Conservation (phyloP, 2,113 vertebrate species). For the Plecturocebus donacophilus region DNA sequence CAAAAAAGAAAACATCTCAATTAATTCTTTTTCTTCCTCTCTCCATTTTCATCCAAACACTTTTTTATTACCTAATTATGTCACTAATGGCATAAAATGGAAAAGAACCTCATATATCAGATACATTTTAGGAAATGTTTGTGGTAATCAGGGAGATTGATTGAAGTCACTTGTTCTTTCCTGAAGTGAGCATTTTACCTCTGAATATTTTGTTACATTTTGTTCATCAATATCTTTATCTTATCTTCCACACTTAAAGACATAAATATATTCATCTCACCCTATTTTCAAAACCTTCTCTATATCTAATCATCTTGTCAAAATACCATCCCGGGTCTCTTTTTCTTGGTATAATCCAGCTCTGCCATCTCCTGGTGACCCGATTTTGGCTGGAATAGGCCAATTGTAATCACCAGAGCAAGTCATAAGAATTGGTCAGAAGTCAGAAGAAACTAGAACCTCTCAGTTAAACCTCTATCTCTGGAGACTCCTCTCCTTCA, state of each 20-base stretch:
- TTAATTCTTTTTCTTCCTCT: slow-evolving; percentile 29
- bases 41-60: neutral
- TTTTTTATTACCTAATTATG: slow-evolving; percentile 46
- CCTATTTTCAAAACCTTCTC: neutral
- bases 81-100: slow-evolving; percentile 26
- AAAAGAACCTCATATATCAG: neutral
- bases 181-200: neutral
- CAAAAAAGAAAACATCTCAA: slow-evolving; percentile 30
- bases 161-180: neutral
- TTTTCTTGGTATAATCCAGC: neutral
- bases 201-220: neutral
- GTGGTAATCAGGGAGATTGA: neutral
- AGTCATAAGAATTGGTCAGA: neutral
- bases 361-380: neutral
- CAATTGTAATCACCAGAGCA: neutral
- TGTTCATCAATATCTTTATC: neutral
- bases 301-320: neutral
- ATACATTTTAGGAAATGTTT: neutral
- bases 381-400: neutral
- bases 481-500: neutral
- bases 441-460: neutral
- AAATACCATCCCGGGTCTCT: neutral
- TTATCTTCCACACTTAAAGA: neutral
- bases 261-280: neutral
- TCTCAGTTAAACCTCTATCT: neutral